phyloP scores from a whole-genome alignment of 2,113 vertebrate genomes.

The Chloropsis hardwickii region DNA sequence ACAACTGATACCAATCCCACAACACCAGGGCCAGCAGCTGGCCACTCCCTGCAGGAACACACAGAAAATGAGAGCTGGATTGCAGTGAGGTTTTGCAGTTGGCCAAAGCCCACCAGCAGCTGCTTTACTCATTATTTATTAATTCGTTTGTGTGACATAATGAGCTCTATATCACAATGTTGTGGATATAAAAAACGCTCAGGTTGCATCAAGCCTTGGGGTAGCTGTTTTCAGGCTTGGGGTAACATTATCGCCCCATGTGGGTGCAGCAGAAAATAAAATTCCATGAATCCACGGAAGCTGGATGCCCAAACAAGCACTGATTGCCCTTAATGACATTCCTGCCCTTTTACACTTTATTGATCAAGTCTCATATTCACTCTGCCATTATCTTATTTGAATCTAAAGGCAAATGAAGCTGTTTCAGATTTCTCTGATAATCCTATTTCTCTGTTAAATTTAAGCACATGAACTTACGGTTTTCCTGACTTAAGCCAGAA shows the following conservation, averaged over 20 bases:
- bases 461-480: not conserved
- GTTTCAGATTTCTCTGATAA: not conserved
- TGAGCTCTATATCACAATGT: fast-evolving
- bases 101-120: not conserved
- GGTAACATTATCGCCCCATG: not conserved
- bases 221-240: not conserved
- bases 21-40: not conserved
- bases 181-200: not conserved
- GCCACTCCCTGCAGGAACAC: not conserved
- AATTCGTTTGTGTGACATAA: not conserved
- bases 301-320: not conserved
- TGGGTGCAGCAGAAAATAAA: not conserved
- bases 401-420: not conserved
- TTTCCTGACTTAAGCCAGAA: not conserved
- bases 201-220: not conserved
- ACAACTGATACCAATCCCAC: fast-evolving
- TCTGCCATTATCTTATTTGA: not conserved
- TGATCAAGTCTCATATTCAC: conserved; percentile 25
- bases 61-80: fast-evolving
- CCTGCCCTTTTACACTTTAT: not conserved
- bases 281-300: not conserved
- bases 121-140: not conserved
- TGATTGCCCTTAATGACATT: not conserved
- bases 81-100: fast-evolving
- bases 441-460: not conserved